Base-by-base conservation (phyloP, 2,797 vertebrate species). In the Astyanax mexicanus region DNA sequence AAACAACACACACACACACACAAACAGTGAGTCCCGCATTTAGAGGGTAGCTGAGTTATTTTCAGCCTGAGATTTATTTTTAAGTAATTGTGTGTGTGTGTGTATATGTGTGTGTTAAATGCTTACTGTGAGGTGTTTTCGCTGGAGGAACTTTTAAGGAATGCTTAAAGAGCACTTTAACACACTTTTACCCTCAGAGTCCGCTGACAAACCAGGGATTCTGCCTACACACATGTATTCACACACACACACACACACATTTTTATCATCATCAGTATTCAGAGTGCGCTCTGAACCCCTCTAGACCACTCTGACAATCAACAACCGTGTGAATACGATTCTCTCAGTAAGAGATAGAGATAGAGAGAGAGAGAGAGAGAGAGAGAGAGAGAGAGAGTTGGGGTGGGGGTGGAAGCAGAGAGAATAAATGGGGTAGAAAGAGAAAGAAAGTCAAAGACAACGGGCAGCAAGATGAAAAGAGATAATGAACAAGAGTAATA, bases 121-220 rank as follows among this genome's bases (percentile, higher is more conserved):
- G 29, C 32, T 64, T 32, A 38, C 12, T 54, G 37, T 29, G 19
- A 37, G 42, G 13, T 55, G n/a, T 69, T 70, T 70, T 65, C 44
- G 11, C 12, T 68, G 32, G 32, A 68, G 66, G n/a, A 62, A 69
- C 4, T 27, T 58, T 3, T 29, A n/a, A 62, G 44, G 60, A 69
- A 71, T 38, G 15, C 47, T 58, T 76, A 69, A 75, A 40, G 54
- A 81, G 61, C 44, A 37, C 12, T 38, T 82, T 54, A 64, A 75
- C 64, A 72, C 52, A 25, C 15, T 38, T 40, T 32, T 23, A 51
- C 29, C n/a, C 55, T 75, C 27, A 23, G 19, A 55, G 32, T 54
- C 38, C 49, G 37, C 35, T 71, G 38, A 75, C 54, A 71, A 51
- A 60, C 55, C 38, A 58, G 3, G 11, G 21, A 37, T 69, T 78